Percentiles rank a stretch among this genome's conserved stretches.
phyloP scores from a whole-genome alignment of 2,113 vertebrate species.

The Tiliqua scincoides region DNA sequence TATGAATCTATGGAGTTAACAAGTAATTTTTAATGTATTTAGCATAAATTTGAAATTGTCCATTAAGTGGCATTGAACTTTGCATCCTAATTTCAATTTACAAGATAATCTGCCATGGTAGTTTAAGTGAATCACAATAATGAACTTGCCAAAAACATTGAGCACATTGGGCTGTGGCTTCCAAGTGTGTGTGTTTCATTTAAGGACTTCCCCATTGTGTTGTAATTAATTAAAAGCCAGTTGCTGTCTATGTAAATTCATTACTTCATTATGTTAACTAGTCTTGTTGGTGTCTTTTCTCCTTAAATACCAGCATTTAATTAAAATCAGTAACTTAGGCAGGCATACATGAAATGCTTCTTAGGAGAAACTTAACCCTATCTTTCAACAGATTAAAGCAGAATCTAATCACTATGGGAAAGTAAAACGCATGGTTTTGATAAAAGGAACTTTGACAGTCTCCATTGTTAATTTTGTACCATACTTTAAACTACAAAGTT shows the following conservation, averaged over 20 bases:
- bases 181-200: neutral
- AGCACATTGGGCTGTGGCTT: neutral
- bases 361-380: neutral
- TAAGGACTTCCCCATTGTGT: constrained; percentile 13
- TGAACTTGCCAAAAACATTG: neutral
- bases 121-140: neutral
- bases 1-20: neutral
- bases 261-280: neutral
- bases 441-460: neutral
- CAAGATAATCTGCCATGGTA: neutral
- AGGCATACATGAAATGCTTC: neutral
- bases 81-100: neutral
- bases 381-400: neutral
- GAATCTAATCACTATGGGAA: neutral
- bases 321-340: neutral
- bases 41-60: neutral
- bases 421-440: neutral
- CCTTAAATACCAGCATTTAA: neutral
- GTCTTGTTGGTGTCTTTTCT: neutral
- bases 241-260: neutral
- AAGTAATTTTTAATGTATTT: neutral
- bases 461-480: neutral
- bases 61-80: neutral
- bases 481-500: neutral
- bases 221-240: constrained; percentile 15